These are phyloP conservation scores for Adoxophyes honmai DNA, from an alignment of 1,140 invertebrate species.

Conservation along the genomic window DNA sequence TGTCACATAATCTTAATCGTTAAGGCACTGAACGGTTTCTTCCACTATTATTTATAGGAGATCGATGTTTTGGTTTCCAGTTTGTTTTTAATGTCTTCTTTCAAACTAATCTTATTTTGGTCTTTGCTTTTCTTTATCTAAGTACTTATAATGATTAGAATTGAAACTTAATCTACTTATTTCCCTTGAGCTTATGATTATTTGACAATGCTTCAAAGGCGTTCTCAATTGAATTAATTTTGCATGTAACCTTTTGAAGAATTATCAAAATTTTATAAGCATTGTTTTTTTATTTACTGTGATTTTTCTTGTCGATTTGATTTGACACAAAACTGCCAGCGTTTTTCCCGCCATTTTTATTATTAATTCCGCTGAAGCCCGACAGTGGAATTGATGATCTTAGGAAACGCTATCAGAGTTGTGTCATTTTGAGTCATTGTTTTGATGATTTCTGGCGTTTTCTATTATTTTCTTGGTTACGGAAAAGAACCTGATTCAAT, in stretches of 20 bases:
- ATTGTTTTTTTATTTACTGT: slow-evolving; percentile 19
- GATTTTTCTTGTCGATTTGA: slow-evolving; percentile 19
- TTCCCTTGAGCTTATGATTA: slow-evolving; percentile 31
- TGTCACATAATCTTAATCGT: neutral
- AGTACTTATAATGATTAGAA: neutral
- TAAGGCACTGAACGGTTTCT: neutral
- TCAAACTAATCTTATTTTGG: neutral
- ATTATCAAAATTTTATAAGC: slow-evolving; percentile 34
- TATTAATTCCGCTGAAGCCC: slow-evolving; percentile 34
- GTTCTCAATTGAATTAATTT: slow-evolving; percentile 25
- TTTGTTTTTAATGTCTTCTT: neutral
- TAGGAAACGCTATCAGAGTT: slow-evolving; percentile 7
- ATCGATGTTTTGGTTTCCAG: neutral
- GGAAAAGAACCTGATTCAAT: slow-evolving; percentile 51
- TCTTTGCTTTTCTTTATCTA: neutral
- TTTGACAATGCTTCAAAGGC: slow-evolving; percentile 49
- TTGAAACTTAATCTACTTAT: neutral
- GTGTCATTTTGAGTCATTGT: neutral
- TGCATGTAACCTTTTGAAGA: slow-evolving; percentile 47
- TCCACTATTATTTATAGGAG: neutral
- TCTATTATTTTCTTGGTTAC: slow-evolving; percentile 20
- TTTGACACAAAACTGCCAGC: slow-evolving; percentile 20
- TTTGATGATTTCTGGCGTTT: slow-evolving; percentile 19
- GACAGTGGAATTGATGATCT: slow-evolving; percentile 28
- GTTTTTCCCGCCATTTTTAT: slow-evolving; percentile 17